phyloP scores from a whole-genome alignment of 2,888 invertebrate genomes.

The Lithophane ornitopus region DNA sequence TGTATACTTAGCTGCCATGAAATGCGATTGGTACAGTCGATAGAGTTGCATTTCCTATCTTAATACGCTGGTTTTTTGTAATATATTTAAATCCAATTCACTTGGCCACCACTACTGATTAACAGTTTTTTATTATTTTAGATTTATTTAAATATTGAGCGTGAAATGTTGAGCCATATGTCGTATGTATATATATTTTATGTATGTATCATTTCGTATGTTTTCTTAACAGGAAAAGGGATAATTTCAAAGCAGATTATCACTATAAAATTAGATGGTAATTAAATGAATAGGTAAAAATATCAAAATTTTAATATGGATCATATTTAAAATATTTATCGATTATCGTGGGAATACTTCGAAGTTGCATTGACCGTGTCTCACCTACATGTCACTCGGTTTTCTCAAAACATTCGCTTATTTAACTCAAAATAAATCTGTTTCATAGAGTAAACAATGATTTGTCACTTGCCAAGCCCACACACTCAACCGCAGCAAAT shows the following conservation, averaged over 20 bases:
- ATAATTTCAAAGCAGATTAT: background rate
- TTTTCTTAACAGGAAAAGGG: background rate
- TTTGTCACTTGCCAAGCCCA: conserved; percentile 5
- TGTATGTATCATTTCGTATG: background rate
- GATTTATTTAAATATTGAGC: background rate
- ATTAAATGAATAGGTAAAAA: background rate
- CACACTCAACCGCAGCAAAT: background rate
- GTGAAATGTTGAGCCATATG: background rate
- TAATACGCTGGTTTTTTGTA: background rate
- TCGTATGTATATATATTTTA: background rate
- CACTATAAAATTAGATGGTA: background rate
- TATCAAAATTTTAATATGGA: background rate
- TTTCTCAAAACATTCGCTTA: conserved; percentile 4
- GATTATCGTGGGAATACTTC: background rate
- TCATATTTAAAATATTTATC: background rate
- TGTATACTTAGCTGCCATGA: background rate
- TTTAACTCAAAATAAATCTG: background rate
- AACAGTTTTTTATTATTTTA: background rate
- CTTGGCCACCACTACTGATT: background rate
- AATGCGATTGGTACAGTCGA: background rate
- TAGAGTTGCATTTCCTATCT: background rate
- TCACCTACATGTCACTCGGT: background rate
- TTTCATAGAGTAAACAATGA: conserved; percentile 1
- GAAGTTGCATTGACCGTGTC: background rate
- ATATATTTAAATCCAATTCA: background rate